Conservation (phyloP, 2,797 vertebrate genomes). For the Xyrichtys novacula region DNA sequence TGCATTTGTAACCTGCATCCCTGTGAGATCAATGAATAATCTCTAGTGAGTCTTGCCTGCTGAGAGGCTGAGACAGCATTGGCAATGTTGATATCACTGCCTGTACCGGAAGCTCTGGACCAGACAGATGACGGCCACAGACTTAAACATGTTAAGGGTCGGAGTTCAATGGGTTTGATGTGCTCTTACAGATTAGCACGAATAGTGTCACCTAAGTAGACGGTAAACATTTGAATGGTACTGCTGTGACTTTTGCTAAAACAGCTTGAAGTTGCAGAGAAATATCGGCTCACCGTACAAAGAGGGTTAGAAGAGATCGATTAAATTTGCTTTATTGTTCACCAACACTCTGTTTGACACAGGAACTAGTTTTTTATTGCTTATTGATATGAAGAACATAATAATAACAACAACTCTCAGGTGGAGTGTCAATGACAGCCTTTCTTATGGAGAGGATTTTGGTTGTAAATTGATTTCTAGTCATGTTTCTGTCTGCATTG, state of each 20-base stretch:
- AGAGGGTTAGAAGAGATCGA: no score
- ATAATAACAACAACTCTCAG: no score
- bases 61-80: not conserved
- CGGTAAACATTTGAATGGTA: not conserved
- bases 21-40: constrained; percentile 10
- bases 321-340: no score
- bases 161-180: constrained; percentile 5
- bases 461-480: no score
- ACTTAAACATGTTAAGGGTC: constrained; percentile 6
- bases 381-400: no score
- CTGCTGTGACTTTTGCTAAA: constrained; percentile 1
- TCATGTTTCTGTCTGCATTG: not conserved
- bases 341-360: no score
- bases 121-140: constrained; percentile 4
- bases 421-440: no score
- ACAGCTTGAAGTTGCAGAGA: no score
- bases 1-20: not conserved
- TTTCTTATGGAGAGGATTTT: no score
- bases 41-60: not conserved
- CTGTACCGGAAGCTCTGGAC: not conserved
- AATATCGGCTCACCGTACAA: no score
- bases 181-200: constrained; percentile 16
- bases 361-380: no score
- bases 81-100: not conserved
- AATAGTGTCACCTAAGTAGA: constrained; percentile 2